Conservation (phyloP, 2,888 invertebrate species). For the Pemphredon lugubris region DNA sequence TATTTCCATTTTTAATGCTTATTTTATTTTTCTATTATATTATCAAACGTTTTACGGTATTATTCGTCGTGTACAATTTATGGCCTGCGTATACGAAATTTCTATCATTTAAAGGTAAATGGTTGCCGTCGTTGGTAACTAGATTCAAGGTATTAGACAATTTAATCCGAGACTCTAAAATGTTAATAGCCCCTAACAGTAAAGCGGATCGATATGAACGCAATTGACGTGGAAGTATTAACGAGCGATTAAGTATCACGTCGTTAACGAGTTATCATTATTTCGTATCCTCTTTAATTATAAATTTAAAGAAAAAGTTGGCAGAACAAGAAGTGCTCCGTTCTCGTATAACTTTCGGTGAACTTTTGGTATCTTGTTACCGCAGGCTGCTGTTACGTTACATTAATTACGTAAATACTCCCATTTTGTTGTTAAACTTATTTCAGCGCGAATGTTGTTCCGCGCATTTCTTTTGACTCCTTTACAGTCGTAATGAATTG, state of each 20-base stretch:
- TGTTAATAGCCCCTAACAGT: conserved; percentile 59
- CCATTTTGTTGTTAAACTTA: too few species aligned
- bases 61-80: not conserved
- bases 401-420: too few species aligned
- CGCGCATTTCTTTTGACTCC: too few species aligned
- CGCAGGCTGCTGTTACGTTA: too few species aligned
- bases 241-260: conserved; percentile 6
- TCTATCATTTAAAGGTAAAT: conserved; percentile 5
- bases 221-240: conserved; percentile 10
- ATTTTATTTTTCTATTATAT: too few species aligned
- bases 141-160: not conserved
- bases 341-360: not conserved
- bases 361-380: too few species aligned
- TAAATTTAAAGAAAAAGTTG: not conserved
- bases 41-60: conserved; percentile 5
- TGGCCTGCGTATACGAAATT: too few species aligned
- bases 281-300: conserved; percentile 19
- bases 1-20: too few species aligned
- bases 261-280: not conserved
- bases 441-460: too few species aligned
- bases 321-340: not conserved
- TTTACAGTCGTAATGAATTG: too few species aligned
- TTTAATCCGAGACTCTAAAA: conserved; percentile 38
- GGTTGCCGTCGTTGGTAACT: not conserved
- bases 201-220: conserved; percentile 3